Base-by-base conservation (phyloP, 1,140 invertebrate species). In the Protaetia brevitarsis region DNA sequence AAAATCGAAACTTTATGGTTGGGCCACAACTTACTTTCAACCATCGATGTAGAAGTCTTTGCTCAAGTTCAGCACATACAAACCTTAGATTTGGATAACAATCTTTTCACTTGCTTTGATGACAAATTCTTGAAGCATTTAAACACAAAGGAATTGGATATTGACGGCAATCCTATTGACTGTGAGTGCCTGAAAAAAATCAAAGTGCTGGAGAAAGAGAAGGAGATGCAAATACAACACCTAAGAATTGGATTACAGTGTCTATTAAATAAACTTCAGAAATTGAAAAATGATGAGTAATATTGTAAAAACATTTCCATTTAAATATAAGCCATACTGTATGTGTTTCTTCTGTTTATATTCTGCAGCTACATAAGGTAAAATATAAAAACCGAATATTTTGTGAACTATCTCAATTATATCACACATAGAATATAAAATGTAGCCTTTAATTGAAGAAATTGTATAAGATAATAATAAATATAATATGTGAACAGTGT, bases 1-100 rank as follows among this genome's bases (percentile, higher is more conserved):
- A 59, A 59, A 27, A 59, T 59, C n/a, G 13, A 27, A 59, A 59
- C 26, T n/a, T 29, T 59, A 19, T 59, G 57, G 57, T 31, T 59
- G 8, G 30, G 29, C 27, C 3, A 30, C n/a, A 59, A 59, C n/a
- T 8, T 2, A 1, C 26, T 59, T n/a, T 29, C 8, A 19, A 3
- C 11, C 6, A 59, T 59, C 26, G 57, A 29, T n/a, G 57, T 59
- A 6, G 57, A 59, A 29, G 57, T 59, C 30, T 59, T 59, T 11
- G 57, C 57, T 5, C 28, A 59, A 26, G 57, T 59, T 1, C 23
- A 59, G 16, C 11, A 59, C 10, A 30, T 59, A 29, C 23, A 31
- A 29, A 59, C 57, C 16, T 29, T 59, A 19, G 28, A 59, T 29
- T 59, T 59, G 57, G 26, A 59, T 16, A 29, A 29, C n/a, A 59